phyloP scores from a whole-genome alignment of 2,797 vertebrate genomes.

The Megaceryle alcyon region DNA sequence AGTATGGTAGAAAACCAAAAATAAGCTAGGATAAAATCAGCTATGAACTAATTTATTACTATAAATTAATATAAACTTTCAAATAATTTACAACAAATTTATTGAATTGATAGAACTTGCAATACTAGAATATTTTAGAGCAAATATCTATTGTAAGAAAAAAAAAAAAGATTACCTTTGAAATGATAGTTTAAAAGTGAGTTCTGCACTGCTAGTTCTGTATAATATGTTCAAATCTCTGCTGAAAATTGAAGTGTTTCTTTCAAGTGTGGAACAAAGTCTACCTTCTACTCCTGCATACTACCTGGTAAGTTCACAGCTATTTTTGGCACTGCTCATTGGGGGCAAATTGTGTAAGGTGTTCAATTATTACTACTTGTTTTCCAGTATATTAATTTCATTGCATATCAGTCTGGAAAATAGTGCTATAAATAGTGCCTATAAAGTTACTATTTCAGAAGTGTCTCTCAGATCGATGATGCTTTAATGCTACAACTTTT shows the following conservation, averaged over 20 bases:
- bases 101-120: neutral
- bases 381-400: constrained; percentile 1
- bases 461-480: neutral
- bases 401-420: neutral
- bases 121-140: neutral
- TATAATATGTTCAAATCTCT: neutral
- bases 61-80: neutral
- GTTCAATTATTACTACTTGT: neutral
- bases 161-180: neutral
- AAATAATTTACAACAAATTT: neutral
- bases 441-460: neutral
- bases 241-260: neutral
- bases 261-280: neutral
- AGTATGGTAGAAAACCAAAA: neutral
- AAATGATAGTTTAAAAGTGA: neutral
- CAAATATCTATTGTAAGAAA: neutral
- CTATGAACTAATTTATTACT: neutral
- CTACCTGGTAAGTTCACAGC: neutral
- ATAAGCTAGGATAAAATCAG: neutral
- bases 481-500: neutral
- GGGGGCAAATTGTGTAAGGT: neutral
- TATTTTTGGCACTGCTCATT: neutral
- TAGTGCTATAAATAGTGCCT: neutral
- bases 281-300: neutral
- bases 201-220: neutral